Base-by-base conservation (phyloP, 2,113 vertebrate genomes). In the Girardinichthys multiradiatus region DNA sequence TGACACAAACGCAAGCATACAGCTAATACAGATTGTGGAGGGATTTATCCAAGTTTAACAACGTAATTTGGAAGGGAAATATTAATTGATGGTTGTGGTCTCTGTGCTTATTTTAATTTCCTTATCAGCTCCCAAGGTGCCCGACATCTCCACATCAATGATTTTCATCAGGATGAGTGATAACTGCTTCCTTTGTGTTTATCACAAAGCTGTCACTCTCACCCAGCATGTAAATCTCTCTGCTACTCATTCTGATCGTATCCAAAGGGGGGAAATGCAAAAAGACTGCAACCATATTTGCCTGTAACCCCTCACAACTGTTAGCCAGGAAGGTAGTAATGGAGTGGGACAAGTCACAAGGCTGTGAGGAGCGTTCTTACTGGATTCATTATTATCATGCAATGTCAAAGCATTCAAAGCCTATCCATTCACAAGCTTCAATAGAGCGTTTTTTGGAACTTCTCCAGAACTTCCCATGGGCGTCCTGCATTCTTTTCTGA, bases 331-430 rank as follows among this genome's bases (percentile, higher is more conserved):
- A 39, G 48, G 35, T 64, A 83, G 79, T 76, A 72, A 70, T 83
- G 67, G 13, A 64, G 37, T 64, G 68, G 51, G 74, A 84, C 70
- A 68, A 74, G 63, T 84, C 83, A 72, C 77, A 73, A 15, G 28
- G 51, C 60, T 77, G 64, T 64, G 30, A 67, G 79, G 65, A 70
- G 63, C 73, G 77, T 80, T 70, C 31, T 80, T 15, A 77, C 70
- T 58, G 37, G 78, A 67, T 54, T 37, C 80, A 61, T 74, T 84
- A 86, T 89, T 86, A 83, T 85, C 69, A 74, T 86, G 76, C 80
- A 66, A 77, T 90, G 88, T 87, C 88, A 86, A 92, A 74, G 84
- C 82, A 80, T 77, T 76, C 86, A 85, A 77, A 87, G 70, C 2
- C 10, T 76, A 84, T 31, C 28, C 48, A 24, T 51, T 51, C 6